Percentiles rank a stretch among this genome's conserved stretches.
phyloP scores from a whole-genome alignment of 2,888 invertebrate species.

The Spodoptera exigua region DNA sequence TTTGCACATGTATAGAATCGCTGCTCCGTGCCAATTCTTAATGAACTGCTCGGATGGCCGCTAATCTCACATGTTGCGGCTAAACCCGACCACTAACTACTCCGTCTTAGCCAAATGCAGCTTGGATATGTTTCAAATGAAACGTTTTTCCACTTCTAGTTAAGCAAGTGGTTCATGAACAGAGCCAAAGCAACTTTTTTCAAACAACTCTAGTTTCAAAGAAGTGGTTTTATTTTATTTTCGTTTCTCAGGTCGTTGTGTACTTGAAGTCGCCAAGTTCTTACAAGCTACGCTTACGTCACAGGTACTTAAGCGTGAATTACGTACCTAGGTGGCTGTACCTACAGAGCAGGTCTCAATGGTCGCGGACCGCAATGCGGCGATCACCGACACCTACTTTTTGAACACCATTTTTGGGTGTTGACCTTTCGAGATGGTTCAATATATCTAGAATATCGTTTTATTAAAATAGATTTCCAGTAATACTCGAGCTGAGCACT shows the following conservation, averaged over 20 bases:
- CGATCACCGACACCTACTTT: constrained; percentile 35
- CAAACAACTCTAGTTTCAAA: no score
- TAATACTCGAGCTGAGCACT: no score
- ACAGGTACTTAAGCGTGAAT: constrained; percentile 11
- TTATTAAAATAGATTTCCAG: no score
- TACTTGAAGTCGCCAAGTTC: no score
- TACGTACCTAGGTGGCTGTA: constrained; percentile 1
- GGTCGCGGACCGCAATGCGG: constrained; percentile 40
- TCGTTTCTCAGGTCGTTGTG: no score
- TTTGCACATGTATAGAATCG: background rate
- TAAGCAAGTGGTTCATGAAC: background rate
- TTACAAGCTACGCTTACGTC: constrained; percentile 1
- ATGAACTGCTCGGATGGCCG: constrained; percentile 7
- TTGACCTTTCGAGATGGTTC: constrained; percentile 28
- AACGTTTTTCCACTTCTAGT: background rate
- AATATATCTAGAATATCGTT: background rate
- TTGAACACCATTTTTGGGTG: constrained; percentile 34
- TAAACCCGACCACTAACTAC: constrained; percentile 6
- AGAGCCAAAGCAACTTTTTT: no score
- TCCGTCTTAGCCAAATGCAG: constrained; percentile 14
- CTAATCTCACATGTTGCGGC: constrained; percentile 13
- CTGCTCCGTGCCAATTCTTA: constrained; percentile 16
- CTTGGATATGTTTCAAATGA: constrained; percentile 31
- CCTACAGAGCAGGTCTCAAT: background rate
- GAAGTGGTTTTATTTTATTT: no score